phyloP scores from a whole-genome alignment of 2,888 invertebrate genomes.

The Gastrophysa polygoni region DNA sequence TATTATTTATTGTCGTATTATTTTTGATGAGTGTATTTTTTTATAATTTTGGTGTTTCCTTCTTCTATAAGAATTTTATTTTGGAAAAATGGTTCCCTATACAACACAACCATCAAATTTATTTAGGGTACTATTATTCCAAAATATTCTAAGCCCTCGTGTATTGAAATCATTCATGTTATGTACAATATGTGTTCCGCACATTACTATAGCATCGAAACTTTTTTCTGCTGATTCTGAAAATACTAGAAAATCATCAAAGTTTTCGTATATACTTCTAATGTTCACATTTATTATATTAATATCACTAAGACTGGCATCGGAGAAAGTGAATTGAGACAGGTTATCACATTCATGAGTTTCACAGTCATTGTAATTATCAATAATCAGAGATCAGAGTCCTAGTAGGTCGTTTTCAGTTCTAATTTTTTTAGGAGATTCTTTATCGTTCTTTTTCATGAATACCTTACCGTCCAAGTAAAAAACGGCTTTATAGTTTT shows the following conservation, averaged over 20 bases:
- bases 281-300: conserved; percentile 14
- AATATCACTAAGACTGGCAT: neutral
- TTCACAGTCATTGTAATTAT: conserved; percentile 10
- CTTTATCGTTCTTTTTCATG: conserved; percentile 15
- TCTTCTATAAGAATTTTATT: no score
- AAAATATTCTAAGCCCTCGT: conserved; percentile 2
- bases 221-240: conserved; percentile 11
- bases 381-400: neutral
- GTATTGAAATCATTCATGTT: conserved; percentile 17
- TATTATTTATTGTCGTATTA: no score
- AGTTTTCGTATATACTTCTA: conserved; percentile 15
- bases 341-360: conserved; percentile 10
- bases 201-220: no score
- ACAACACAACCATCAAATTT: no score
- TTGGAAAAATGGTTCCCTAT: no score
- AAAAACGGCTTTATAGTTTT: conserved; percentile 13
- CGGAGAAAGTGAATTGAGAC: neutral
- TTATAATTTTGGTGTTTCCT: no score
- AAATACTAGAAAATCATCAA: conserved; percentile 18
- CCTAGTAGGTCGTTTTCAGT: conserved; percentile 10
- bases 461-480: conserved; percentile 10
- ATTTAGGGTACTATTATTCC: no score
- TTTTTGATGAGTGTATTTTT: neutral
- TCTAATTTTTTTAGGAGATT: conserved; percentile 11
- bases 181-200: no score